A percentile compares a stretch with the other conserved stretches of the same genome.
phyloP scores from a whole-genome alignment of 2,797 vertebrate genomes.

The Notolepis coatsorum region DNA sequence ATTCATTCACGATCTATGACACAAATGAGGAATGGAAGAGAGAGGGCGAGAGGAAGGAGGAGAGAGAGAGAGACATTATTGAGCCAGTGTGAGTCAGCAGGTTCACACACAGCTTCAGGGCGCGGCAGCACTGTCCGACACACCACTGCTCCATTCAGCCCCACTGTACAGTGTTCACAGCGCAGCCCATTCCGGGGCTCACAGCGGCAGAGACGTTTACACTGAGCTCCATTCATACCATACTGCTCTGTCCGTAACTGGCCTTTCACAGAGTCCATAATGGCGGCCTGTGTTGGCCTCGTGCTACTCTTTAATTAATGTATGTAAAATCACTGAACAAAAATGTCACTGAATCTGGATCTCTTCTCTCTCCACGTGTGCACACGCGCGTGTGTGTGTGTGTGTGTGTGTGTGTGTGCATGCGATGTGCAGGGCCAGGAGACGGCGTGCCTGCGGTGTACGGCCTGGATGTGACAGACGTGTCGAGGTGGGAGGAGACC shows the following conservation, averaged over 20 bases:
- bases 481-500: constrained; percentile 87
- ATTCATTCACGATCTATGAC: no score
- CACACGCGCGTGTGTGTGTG: background rate
- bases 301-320: no score
- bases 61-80: constrained; percentile 69
- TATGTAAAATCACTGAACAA: no score
- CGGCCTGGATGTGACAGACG: constrained; percentile 90
- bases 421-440: constrained; percentile 83
- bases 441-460: constrained; percentile 87
- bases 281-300: background rate
- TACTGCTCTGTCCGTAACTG: background rate
- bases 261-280: background rate
- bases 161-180: constrained; percentile 16
- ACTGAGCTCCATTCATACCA: constrained; percentile 1
- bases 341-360: background rate
- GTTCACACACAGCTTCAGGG: constrained; percentile 71
- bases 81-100: constrained; percentile 84
- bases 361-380: background rate
- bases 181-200: constrained; percentile 19
- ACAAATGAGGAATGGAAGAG: background rate
- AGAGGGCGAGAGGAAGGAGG: constrained; percentile 39
- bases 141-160: constrained; percentile 51
- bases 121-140: constrained; percentile 52
- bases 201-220: background rate
- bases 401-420: background rate